phyloP scores from a whole-genome alignment of 1,140 invertebrate species.

The Pachypeltis micranthus region DNA sequence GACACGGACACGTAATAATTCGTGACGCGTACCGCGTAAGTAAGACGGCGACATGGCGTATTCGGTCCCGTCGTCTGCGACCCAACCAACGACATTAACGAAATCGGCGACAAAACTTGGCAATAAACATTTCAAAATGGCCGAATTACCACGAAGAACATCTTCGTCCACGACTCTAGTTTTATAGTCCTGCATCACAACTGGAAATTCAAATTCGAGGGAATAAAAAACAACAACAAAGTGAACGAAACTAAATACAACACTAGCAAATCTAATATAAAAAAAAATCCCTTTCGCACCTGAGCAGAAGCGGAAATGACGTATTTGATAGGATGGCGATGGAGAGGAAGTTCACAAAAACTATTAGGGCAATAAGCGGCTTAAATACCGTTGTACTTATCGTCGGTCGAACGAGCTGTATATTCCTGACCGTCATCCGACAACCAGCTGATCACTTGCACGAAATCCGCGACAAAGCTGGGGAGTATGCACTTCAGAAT shows the following conservation, averaged over 20 bases:
- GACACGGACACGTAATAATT: neutral
- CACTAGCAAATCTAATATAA: neutral
- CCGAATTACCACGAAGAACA: slow-evolving; percentile 81
- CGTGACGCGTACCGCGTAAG: slow-evolving; percentile 15
- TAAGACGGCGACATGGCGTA: slow-evolving; percentile 18
- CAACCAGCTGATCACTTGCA: slow-evolving; percentile 74
- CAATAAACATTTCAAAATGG: slow-evolving; percentile 85
- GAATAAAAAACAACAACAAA: too few relatives aligned
- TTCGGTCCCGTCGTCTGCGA: slow-evolving; percentile 35
- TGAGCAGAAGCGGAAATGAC: neutral
- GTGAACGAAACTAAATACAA: too few relatives aligned
- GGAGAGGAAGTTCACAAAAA: slow-evolving; percentile 39
- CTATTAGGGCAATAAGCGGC: too few relatives aligned
- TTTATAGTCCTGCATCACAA: slow-evolving; percentile 68
- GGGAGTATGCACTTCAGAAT: slow-evolving; percentile 86
- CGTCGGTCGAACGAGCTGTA: slow-evolving; percentile 29
- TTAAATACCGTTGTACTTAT: neutral
- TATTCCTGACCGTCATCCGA: neutral
- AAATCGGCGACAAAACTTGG: slow-evolving; percentile 88
- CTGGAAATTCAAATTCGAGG: too few relatives aligned
- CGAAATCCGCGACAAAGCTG: slow-evolving; percentile 82
- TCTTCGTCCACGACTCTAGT: slow-evolving; percentile 83
- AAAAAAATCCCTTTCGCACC: neutral
- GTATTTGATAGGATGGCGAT: slow-evolving; percentile 76
- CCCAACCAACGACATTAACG: slow-evolving; percentile 74